phyloP scores from a whole-genome alignment of 2,113 vertebrate species.

The Tapirus terrestris region DNA sequence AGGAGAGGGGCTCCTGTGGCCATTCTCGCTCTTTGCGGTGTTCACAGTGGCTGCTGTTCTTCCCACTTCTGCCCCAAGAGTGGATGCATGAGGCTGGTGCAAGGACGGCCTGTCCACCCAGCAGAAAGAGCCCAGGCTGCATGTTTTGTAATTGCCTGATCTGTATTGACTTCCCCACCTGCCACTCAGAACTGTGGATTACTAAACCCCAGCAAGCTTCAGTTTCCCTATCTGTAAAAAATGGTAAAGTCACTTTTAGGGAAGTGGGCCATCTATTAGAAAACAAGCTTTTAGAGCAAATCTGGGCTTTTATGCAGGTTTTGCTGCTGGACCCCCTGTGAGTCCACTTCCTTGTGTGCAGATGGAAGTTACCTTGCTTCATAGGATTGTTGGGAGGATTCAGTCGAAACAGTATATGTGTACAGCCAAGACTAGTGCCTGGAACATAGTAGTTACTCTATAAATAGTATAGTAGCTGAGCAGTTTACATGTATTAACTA shows the following conservation, averaged over 20 bases:
- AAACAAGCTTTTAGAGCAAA: background rate
- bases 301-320: background rate
- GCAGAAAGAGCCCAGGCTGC: background rate
- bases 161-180: background rate
- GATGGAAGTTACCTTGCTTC: background rate
- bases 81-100: background rate
- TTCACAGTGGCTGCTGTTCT: background rate
- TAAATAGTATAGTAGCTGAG: background rate
- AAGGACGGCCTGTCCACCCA: background rate
- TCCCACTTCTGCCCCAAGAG: too few relatives aligned
- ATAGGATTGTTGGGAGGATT: background rate
- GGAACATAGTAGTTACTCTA: background rate
- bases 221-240: background rate
- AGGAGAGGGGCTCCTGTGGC: background rate
- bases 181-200: background rate
- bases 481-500: background rate
- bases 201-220: background rate
- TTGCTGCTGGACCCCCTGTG: background rate
- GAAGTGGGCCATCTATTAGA: background rate
- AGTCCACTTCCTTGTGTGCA: background rate
- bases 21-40: background rate
- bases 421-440: background rate
- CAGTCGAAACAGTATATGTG: background rate
- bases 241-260: background rate
- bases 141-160: too few relatives aligned